A percentile compares a stretch with the other conserved stretches of the same genome.
Conservation (phyloP, 2,888 invertebrate genomes). For the Cryptus viduatorius region DNA sequence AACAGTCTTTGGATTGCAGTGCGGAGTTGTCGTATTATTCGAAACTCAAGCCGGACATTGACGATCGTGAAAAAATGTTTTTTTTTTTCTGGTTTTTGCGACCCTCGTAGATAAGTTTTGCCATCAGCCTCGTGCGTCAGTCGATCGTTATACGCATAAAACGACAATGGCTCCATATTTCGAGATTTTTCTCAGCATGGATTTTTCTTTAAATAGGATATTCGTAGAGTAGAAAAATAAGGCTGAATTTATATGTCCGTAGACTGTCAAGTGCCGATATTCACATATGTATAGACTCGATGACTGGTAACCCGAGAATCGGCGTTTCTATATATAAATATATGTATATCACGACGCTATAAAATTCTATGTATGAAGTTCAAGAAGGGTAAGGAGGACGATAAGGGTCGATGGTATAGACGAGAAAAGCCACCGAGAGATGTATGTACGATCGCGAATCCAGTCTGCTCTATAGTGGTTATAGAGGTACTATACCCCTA, state of each 20-base stretch:
- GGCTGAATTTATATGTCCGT: not conserved
- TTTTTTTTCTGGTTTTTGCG: no score
- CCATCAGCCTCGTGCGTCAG: no score
- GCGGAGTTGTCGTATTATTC: no score
- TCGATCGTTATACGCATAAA: no score
- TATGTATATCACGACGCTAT: not conserved
- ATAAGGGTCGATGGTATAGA: slow-evolving; percentile 19
- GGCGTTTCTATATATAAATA: not conserved
- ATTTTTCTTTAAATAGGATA: not conserved
- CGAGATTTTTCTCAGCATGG: not conserved
- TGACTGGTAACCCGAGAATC: not conserved
- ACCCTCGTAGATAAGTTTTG: no score
- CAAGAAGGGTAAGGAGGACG: slow-evolving; percentile 31
- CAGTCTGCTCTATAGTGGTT: slow-evolving; percentile 40
- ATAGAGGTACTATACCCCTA: slow-evolving; percentile 69
- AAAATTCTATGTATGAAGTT: slow-evolving; percentile 1
- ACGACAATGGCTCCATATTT: no score
- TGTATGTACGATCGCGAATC: slow-evolving; percentile 39
- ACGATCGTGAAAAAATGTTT: no score
- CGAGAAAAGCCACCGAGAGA: slow-evolving; percentile 31
- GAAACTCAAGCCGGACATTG: no score
- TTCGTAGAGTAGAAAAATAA: not conserved
- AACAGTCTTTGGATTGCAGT: no score
- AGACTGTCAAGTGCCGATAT: not conserved
- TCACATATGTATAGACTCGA: slow-evolving; percentile 15